Evolutionary conservation across 2,113 vertebrate genomes (phyloP), one percentile per base, ranked within the genome.

Genomic region (Amblyopsis rosae): DNA sequence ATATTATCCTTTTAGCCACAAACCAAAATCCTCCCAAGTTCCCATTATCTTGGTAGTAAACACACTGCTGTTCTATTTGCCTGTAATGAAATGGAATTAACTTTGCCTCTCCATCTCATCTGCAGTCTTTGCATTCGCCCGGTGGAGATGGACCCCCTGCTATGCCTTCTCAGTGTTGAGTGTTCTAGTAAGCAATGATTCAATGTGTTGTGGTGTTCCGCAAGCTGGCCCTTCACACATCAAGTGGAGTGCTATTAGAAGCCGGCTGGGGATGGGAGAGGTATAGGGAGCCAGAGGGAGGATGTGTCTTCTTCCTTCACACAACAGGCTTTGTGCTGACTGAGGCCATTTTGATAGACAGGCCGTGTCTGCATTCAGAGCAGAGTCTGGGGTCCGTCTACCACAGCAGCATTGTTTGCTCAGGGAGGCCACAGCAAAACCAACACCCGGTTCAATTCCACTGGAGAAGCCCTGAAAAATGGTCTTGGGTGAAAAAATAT

Each of bases 161-260:
- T 73, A 68, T 51, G 35, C 71, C 45, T 77, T 83, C 59, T 15
- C 77, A 61, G 82, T 75, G 85, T 76, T 82, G 82, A 87, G 81
- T 88, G 82, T 87, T 90, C 87, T 82, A 82, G 80, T 84, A 86
- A 87, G 88, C 83, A 90, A 84, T 81, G 84, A 86, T 85, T 87
- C 76, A 80, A 79, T 85, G 83, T 77, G 73, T 82, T 87, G 83
- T 78, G 85, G 88, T 89, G 75, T 76, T 87, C 80, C 86, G 73
- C 85, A 87, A 81, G 83, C 83, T 83, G 81, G 82, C 82, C 84
- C 75, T 89, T 88, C 82, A 83, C 86, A 87, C 85, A 85, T 88
- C 80, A 85, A 88, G 83, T 83, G 76, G 80, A 90, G 85, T 76
- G 76, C 84, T 79, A 88, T 88, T 85, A 88, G 76, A 77, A 72